phyloP scores from a whole-genome alignment of 2,797 vertebrate genomes.

The Aselliscus stoliczkanus region DNA sequence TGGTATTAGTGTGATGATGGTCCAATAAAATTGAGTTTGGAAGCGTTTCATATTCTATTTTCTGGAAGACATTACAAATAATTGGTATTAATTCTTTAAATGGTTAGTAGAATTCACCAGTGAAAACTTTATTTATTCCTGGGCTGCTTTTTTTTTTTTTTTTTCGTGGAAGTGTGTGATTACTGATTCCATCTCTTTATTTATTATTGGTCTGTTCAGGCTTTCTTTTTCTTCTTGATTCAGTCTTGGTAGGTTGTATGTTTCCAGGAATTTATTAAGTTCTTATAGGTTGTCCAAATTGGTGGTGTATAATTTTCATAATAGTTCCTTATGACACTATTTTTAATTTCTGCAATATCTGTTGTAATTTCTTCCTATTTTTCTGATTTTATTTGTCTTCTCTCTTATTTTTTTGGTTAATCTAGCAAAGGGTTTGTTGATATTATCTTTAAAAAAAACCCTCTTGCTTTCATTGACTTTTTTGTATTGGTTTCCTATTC shows the following conservation, averaged over 20 bases:
- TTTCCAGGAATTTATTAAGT: background rate
- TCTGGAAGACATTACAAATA: no score
- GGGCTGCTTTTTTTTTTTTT: background rate
- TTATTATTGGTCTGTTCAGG: background rate
- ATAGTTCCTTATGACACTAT: background rate
- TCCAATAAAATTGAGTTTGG: no score
- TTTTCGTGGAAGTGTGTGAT: background rate
- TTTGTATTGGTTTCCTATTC: no score
- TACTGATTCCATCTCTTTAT: background rate
- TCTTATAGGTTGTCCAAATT: background rate
- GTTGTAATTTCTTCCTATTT: background rate
- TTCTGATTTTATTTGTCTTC: background rate
- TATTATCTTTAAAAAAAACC: no score
- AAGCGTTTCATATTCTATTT: no score
- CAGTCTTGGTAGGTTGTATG: background rate
- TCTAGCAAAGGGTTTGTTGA: no score
- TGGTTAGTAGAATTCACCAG: no score
- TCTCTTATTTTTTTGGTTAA: no score
- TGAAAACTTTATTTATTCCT: background rate
- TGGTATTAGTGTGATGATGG: no score
- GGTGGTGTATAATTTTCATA: background rate
- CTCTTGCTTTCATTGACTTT: no score
- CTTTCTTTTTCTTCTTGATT: background rate
- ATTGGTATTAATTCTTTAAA: no score
- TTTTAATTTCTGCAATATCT: background rate